Percentiles rank a stretch among this genome's conserved stretches.
These are phyloP conservation scores for Apis dorsata DNA, from an alignment of 1,140 invertebrate genomes.

Conservation along the genomic window DNA sequence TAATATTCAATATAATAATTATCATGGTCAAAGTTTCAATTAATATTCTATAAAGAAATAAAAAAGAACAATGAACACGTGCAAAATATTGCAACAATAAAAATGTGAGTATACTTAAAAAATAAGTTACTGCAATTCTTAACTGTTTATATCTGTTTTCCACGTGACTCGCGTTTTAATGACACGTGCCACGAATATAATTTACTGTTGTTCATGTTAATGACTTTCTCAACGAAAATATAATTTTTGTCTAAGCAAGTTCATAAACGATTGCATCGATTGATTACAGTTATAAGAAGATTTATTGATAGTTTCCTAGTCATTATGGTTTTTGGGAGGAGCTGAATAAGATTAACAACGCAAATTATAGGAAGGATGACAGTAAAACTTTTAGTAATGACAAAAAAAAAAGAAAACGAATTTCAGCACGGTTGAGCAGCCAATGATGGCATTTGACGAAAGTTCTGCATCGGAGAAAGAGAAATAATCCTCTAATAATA, in stretches of 20 bases:
- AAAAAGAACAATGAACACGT: background rate
- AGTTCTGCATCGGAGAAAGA: constrained; percentile 52
- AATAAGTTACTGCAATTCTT: background rate
- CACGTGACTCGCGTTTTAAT: background rate
- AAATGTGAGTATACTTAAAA: background rate
- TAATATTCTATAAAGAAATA: background rate
- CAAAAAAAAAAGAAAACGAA: constrained; percentile 39
- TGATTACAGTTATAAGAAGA: background rate
- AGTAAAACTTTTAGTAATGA: background rate
- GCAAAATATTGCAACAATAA: background rate
- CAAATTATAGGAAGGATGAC: background rate
- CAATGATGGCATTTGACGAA: constrained; percentile 63
- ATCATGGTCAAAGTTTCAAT: background rate
- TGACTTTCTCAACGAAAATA: constrained; percentile 4
- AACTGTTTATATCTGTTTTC: background rate
- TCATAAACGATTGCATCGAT: background rate
- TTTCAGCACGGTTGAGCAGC: constrained; percentile 67
- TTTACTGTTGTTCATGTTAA: background rate
- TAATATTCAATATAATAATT: no score
- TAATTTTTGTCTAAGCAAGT: background rate
- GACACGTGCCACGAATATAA: background rate
- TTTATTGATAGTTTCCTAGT: background rate
- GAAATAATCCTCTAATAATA: constrained; percentile 58
- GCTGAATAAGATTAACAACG: background rate
- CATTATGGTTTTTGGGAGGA: background rate